These are phyloP conservation scores for Akabosia matsudoensis DNA, from an alignment of 1,140 invertebrate species.

Conservation along the genomic window DNA sequence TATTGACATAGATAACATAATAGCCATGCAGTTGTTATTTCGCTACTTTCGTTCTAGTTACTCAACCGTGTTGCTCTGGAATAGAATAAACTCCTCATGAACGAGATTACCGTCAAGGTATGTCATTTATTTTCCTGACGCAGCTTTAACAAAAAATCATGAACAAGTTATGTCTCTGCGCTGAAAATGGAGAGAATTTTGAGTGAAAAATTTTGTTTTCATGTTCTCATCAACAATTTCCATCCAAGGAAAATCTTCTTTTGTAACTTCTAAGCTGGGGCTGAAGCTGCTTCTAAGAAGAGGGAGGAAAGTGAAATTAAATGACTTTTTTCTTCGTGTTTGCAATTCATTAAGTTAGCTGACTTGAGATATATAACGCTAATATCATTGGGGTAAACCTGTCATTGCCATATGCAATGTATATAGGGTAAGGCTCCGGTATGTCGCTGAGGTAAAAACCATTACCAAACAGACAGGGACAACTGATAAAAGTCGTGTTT, in stretches of 20 bases:
- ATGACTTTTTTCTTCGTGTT: not conserved
- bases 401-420: not conserved
- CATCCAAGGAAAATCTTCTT: not conserved
- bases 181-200: not conserved
- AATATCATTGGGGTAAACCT: not conserved
- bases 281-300: not conserved
- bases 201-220: not conserved
- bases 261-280: too few relatives aligned
- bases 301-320: not conserved
- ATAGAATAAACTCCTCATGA: too few relatives aligned
- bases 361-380: too few relatives aligned
- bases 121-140: not conserved
- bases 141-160: not conserved
- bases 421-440: not conserved
- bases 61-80: too few relatives aligned
- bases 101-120: not conserved
- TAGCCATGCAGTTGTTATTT: too few relatives aligned
- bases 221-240: not conserved
- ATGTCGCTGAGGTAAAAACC: not conserved
- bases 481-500: too few relatives aligned
- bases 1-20: too few relatives aligned
- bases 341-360: too few relatives aligned
- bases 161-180: not conserved
- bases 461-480: too few relatives aligned
- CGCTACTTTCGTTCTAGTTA: too few relatives aligned